Evolutionary conservation across 2,113 vertebrate genomes (phyloP), one percentile per base, ranked within the genome.

Genomic region (Barnardius zonarius): DNA sequence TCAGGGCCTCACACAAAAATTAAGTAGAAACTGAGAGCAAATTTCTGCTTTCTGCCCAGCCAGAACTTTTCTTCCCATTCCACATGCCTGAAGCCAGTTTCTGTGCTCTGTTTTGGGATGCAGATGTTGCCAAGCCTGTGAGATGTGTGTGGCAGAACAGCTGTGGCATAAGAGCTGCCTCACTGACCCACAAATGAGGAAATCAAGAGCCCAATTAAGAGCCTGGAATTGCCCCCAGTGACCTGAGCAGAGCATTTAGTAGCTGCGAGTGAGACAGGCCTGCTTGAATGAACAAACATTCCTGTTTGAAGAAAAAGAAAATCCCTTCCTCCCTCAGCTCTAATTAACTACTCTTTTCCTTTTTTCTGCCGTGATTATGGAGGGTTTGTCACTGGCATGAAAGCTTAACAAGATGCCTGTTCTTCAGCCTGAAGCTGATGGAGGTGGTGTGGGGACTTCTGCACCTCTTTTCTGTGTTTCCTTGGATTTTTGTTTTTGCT

Each of bases 161-260:
- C 82, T 90, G 77, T 55, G 61, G 24, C 68, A 63, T n/a, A 72
- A 76, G 84, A 93, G 51, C 86, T 93, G 91, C 83, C 86, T 95
- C 80, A 12, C 80, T 95, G 94, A 85, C 91, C 87, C 80, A 28
- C 75, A 95, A 93, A 94, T 80, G 75, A 84, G 90, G 82, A 89
- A 90, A 92, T 93, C 90, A 92, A 92, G 75, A 95, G 90, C 43
- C 83, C 79, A 92, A 27, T 96, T 93, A 86, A 88, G 83, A 93
- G 69, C 54, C n/a, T 72, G 89, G 46, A 83, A 37, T 80, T 96
- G 86, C 92, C 88, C 88, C 54, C 59, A 17, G 91, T 95, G 95
- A 92, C 92, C 96, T 27, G 35, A 76, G 77, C 48, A 46, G 52
- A 49, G 52, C 18, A 10, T 87, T 90, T 46, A 78, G 80, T 88